phyloP scores from a whole-genome alignment of 1,140 invertebrate genomes.

The Ceratitis capitata region DNA sequence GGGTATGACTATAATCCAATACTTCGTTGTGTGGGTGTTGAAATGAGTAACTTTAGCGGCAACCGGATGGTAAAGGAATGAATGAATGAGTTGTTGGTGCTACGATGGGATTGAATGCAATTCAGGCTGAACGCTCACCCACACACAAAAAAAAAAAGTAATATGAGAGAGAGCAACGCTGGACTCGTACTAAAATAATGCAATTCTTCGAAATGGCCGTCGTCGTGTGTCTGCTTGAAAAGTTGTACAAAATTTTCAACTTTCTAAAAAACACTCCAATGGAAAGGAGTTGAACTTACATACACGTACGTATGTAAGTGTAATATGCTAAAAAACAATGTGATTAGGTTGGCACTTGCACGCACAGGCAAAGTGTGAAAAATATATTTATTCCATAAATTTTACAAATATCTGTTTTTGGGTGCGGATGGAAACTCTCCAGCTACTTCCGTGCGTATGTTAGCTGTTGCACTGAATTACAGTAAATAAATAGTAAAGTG shows the following conservation, averaged over 20 bases:
- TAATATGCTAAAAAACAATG: background rate
- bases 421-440: background rate
- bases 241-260: background rate
- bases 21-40: background rate
- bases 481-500: background rate
- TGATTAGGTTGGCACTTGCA: background rate
- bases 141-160: background rate
- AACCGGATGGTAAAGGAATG: background rate
- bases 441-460: background rate
- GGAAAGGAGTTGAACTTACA: background rate
- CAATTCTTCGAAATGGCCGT: background rate
- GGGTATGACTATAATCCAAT: background rate
- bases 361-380: background rate
- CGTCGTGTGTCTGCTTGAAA: background rate
- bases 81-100: background rate
- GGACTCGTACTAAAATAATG: background rate
- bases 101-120: background rate
- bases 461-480: background rate
- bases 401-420: background rate
- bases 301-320: slow-evolving; percentile 43
- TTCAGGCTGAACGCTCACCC: background rate
- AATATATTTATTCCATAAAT: background rate
- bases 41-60: background rate
- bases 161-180: background rate
- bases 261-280: background rate